Base-by-base conservation (phyloP, 1,140 invertebrate species). In the Nephila pilipes region DNA sequence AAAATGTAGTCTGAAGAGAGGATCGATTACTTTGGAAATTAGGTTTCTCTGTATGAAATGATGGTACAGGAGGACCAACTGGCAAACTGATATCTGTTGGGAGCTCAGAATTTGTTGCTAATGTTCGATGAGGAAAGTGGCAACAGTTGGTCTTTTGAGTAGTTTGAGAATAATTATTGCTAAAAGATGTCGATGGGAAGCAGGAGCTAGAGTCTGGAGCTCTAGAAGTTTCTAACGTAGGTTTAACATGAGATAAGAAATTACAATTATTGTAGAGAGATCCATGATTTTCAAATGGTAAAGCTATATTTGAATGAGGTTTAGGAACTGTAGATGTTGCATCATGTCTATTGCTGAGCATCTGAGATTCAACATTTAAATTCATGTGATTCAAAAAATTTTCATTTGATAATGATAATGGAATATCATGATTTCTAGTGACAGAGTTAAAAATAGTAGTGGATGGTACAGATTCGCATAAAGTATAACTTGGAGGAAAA, bases 301-400 rank as follows among this genome's bases (percentile, higher is more conserved):
- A 81, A n/a, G 85, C 38, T 14, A 93, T 81, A 65, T 89, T 93
- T 46, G 85, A 36, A 89, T 88, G 87, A 88, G 65, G 79, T 83
- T 93, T 93, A 88, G 92, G 87, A 81, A 93, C 87, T 60, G 85
- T 87, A 63, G 90, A 22, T 55, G 85, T 89, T 55, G 54, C 55
- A 38, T 89, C 91, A 87, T 93, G 91, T 57, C 91, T 93, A 65
- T 88, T 93, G n/a, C 58, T 69, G 18, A 88, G 58, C 25, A 93
- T 83, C 55, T 93, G 92, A 65, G 92, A 65, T 54, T 89, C 87
- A 81, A 87, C 85, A 55, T 16, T 93, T 36, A 93, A 89, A 85
- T 89, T 93, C 83, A 93, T 87, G 29, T 91, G 89, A 87, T 93
- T 93, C 29, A 93, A 25, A 55, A 93, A 93, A 60, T 93, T 93